Base-by-base conservation (phyloP, 2,797 vertebrate genomes). In the Urocyon cinereoargenteus region DNA sequence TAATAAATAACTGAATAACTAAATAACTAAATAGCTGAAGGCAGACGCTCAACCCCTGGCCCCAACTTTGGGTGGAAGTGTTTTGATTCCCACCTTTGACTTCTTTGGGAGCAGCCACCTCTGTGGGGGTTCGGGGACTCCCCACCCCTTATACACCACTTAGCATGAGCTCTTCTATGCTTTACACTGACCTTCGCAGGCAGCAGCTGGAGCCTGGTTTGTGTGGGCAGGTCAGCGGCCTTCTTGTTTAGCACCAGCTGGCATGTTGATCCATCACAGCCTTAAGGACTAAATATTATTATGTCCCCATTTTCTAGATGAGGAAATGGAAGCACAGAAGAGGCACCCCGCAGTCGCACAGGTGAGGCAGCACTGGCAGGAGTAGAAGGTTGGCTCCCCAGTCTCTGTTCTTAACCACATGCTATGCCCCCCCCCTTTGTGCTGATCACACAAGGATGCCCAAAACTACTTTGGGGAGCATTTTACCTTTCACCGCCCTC, bases 161-260 rank as follows among this genome's bases (percentile, higher is more conserved):
- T 40, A 22, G 1, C 51, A 61, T 9, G 8, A 81, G 45, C 16
- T 72, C 61, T 68, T 6, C 62, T 19, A 5, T 66, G 72, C 36
- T 40, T 86, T 36, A 24, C 10, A 1, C 21, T 5, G 1, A 90
- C 31, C 26, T 3, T 70, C 2, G 0, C n/a, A 3, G 21, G 55
- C 68, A 21, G 16, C 28, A 51, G n/a, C 28, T 59, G 81, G 70
- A 91, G 24, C 55, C 55, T 55, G 14, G 57, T n/a, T 34, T 55
- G 51, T 45, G 40, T 36, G 31, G 10, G 24, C 18, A 31, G 18
- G 51, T 79, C 14, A 64, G 28, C 31, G 11, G 9, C 61, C 61
- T 62, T 85, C 55, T 49, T 82, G 53, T 49, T 36, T 53, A 86
- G 21, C 84, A 59, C 10, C 45, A 3, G 21, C 34, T 19, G 40